A percentile compares a stretch with the other conserved stretches of the same genome.
Conservation (phyloP, 2,113 vertebrate genomes). For the Leucosticte australis region DNA sequence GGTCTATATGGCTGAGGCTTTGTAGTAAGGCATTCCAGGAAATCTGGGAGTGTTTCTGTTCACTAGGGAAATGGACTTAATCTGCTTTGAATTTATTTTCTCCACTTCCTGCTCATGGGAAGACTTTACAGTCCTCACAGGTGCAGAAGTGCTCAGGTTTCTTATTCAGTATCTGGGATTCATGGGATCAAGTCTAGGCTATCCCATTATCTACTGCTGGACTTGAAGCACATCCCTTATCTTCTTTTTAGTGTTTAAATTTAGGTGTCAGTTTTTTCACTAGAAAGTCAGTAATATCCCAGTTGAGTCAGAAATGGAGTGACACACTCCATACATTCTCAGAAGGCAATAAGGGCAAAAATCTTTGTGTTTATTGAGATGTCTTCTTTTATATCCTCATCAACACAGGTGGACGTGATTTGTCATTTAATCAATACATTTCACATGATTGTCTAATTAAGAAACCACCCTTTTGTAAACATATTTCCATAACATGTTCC, state of each 20-base stretch:
- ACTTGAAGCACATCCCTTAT: neutral
- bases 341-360: neutral
- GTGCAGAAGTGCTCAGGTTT: neutral
- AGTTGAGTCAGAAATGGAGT: neutral
- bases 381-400: neutral
- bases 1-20: neutral
- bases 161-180: neutral
- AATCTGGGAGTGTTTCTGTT: neutral
- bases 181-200: neutral
- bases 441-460: neutral
- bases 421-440: neutral
- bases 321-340: neutral
- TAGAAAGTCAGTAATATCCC: neutral
- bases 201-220: neutral
- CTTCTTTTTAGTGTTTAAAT: neutral
- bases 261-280: neutral
- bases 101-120: neutral
- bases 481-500: neutral
- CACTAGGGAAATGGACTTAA: neutral
- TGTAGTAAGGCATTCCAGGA: neutral
- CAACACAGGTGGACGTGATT: neutral
- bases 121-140: neutral
- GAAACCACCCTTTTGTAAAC: neutral
- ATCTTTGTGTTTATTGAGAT: neutral
- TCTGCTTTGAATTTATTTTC: neutral